Conservation (phyloP, 2,113 vertebrate species). For the Synodontis membranacea region DNA sequence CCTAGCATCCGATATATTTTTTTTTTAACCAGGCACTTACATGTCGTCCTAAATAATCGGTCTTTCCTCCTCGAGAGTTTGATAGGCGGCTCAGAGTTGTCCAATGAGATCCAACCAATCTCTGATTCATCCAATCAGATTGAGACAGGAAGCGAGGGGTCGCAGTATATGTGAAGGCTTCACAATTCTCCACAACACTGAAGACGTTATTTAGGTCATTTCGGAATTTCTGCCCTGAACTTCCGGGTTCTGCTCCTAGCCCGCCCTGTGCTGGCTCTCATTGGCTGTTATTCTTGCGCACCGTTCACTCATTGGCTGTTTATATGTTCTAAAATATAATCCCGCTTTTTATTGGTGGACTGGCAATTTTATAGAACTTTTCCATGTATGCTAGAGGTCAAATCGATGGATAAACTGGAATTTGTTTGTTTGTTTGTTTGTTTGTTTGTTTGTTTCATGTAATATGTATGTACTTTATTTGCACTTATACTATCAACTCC, state of each 20-base stretch:
- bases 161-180: not conserved
- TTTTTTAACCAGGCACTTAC: not conserved
- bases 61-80: not conserved
- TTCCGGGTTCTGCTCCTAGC: conserved; percentile 24
- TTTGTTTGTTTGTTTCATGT: too few species aligned
- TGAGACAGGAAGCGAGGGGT: not conserved
- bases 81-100: not conserved
- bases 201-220: conserved; percentile 46
- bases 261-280: conserved; percentile 15
- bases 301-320: conserved; percentile 21
- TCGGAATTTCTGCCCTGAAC: not conserved
- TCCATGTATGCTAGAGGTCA: conserved; percentile 7
- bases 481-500: not conserved
- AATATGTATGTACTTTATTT: not conserved
- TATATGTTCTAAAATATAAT: not conserved
- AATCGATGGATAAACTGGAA: not conserved
- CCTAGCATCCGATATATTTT: not conserved
- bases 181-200: not conserved
- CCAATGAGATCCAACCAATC: not conserved
- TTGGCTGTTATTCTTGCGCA: not conserved
- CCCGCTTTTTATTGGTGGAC: not conserved
- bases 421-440: too few species aligned
- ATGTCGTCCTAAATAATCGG: not conserved
- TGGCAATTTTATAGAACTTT: not conserved
- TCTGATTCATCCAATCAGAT: conserved; percentile 1